Conservation (phyloP, 2,797 vertebrate species). For the Graptemys geographica region DNA sequence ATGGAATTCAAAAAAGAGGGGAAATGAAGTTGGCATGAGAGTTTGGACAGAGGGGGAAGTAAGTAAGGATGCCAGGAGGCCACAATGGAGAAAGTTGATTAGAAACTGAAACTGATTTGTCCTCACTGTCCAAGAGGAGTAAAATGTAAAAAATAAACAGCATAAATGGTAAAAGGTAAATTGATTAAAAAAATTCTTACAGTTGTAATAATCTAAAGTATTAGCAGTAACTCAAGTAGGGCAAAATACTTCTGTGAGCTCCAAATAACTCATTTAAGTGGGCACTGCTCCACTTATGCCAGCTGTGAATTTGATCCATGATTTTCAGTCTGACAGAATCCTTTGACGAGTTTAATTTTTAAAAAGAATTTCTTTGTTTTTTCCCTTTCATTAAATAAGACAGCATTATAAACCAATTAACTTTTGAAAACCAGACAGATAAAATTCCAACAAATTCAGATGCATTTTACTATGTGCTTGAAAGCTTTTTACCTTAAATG, state of each 20-base stretch:
- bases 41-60: background rate
- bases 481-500: conserved; percentile 37
- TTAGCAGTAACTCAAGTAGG: background rate
- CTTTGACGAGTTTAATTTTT: background rate
- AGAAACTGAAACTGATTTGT: background rate
- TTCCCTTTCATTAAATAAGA: background rate
- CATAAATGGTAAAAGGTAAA: background rate
- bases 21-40: background rate
- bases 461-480: conserved; percentile 13
- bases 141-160: background rate
- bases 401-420: background rate
- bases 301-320: background rate
- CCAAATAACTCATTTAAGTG: background rate
- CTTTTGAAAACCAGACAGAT: conserved; percentile 19
- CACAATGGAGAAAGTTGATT: background rate
- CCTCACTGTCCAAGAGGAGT: background rate
- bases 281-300: background rate
- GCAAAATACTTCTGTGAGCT: background rate
- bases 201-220: background rate
- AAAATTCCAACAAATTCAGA: background rate
- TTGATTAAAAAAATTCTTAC: background rate
- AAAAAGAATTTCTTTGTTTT: background rate
- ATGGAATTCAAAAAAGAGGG: background rate
- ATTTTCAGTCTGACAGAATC: background rate
- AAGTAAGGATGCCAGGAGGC: background rate